Percentiles rank a stretch among this genome's conserved stretches.
Evolutionary conservation across 2,113 vertebrate genomes (phyloP).

Genomic region (Erpornis zantholeuca): DNA sequence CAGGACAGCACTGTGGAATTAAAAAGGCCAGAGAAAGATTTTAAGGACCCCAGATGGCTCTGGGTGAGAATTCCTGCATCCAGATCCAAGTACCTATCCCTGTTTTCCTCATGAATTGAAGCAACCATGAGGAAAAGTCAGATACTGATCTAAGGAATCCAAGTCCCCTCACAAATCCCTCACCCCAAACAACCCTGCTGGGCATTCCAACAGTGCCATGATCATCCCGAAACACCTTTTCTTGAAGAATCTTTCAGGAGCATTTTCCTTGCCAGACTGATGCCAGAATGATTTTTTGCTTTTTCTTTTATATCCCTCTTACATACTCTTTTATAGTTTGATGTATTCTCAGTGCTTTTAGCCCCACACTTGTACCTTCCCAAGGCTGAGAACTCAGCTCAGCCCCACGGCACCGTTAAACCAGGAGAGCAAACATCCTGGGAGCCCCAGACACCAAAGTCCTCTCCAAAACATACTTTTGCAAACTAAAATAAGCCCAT

Average conservation of each 20-base stretch:
- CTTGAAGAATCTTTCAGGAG: background rate
- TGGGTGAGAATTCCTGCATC: background rate
- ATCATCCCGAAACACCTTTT: background rate
- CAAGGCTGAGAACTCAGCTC: too few species aligned
- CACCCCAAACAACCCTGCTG: background rate
- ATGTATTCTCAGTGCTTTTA: too few species aligned
- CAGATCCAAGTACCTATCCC: background rate
- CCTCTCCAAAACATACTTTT: too few species aligned
- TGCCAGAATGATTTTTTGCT: too few species aligned
- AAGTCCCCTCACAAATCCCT: background rate
- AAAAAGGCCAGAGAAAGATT: background rate
- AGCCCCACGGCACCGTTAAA: too few species aligned
- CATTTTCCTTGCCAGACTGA: background rate
- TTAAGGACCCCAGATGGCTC: background rate
- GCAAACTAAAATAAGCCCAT: too few species aligned
- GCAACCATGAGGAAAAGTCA: background rate
- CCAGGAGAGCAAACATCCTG: too few species aligned
- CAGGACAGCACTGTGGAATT: background rate
- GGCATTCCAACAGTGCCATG: background rate
- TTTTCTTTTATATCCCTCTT: too few species aligned
- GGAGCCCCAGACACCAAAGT: too few species aligned
- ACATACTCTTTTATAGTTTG: too few species aligned
- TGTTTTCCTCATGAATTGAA: background rate
- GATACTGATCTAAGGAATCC: background rate
- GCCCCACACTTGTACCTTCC: too few species aligned